Conservation (phyloP, 2,888 invertebrate genomes). For the Achlya flavicornis region DNA sequence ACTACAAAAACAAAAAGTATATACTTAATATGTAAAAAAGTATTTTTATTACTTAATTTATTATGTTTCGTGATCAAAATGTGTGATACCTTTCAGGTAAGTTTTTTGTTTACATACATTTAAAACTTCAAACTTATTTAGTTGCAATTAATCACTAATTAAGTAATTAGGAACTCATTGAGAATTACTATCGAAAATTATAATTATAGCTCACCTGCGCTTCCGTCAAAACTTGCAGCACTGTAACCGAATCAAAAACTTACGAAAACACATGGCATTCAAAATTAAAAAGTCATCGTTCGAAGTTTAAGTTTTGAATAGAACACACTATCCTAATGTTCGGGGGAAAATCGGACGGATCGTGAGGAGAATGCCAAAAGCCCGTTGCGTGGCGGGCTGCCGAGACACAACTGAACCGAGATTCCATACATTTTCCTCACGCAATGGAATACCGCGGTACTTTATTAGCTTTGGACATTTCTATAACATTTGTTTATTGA, state of each 20-base stretch:
- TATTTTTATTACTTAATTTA: too few species aligned
- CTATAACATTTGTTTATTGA: neutral
- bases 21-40: too few species aligned
- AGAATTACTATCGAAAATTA: neutral
- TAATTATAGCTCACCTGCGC: neutral
- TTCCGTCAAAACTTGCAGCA: neutral
- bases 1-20: too few species aligned
- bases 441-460: slow-evolving; percentile 7
- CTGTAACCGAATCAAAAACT: neutral
- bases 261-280: neutral
- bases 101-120: too few species aligned
- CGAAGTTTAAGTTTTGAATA: neutral
- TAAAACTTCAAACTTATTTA: too few species aligned
- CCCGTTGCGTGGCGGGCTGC: slow-evolving; percentile 19
- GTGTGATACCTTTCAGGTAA: too few species aligned
- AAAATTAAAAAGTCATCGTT: neutral
- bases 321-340: slow-evolving; percentile 4
- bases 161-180: too few species aligned
- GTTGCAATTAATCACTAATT: too few species aligned
- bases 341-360: neutral
- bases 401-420: slow-evolving; percentile 25
- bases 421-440: slow-evolving; percentile 23
- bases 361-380: slow-evolving; percentile 7
- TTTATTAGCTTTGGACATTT: slow-evolving; percentile 9
- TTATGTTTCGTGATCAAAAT: too few species aligned